Evolutionary conservation across 2,113 vertebrate genomes (phyloP).

Genomic region (Prinia subflava): DNA sequence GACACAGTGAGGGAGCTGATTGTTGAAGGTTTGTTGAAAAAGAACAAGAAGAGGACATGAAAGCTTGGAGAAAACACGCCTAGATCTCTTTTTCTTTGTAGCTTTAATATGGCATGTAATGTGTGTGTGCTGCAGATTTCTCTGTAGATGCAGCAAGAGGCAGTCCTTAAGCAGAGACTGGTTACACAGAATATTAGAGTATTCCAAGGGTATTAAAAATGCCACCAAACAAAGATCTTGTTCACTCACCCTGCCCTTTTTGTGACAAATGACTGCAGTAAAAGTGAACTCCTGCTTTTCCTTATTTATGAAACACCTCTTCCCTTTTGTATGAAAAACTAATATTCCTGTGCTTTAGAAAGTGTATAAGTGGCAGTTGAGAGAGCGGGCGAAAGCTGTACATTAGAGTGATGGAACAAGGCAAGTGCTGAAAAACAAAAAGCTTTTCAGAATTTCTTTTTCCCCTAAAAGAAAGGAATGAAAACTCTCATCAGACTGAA

Average conservation of each 20-base stretch:
- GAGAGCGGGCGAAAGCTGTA: neutral
- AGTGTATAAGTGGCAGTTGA: neutral
- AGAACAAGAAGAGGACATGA: neutral
- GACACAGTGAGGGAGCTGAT: neutral
- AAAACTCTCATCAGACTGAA: constrained; percentile 57
- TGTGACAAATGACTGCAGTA: constrained; percentile 48
- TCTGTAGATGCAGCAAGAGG: neutral
- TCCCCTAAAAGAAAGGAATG: neutral
- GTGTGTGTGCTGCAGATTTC: neutral
- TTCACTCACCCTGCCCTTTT: constrained; percentile 16
- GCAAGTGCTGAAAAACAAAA: constrained; percentile 43
- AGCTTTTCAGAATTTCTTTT: constrained; percentile 25
- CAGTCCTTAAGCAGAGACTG: neutral
- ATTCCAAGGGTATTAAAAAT: constrained; percentile 15
- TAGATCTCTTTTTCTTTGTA: neutral
- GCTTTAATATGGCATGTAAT: neutral
- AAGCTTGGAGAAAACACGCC: neutral
- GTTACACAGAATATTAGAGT: neutral
- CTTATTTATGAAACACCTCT: constrained; percentile 43
- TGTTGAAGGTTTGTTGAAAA: neutral
- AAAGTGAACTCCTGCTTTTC: constrained; percentile 35
- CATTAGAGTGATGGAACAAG: constrained; percentile 21
- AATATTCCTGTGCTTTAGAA: constrained; percentile 27
- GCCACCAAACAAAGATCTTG: constrained; percentile 15
- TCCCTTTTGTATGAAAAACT: constrained; percentile 33